Conservation (phyloP, 2,888 invertebrate species). For the Euzophera pinguis region DNA sequence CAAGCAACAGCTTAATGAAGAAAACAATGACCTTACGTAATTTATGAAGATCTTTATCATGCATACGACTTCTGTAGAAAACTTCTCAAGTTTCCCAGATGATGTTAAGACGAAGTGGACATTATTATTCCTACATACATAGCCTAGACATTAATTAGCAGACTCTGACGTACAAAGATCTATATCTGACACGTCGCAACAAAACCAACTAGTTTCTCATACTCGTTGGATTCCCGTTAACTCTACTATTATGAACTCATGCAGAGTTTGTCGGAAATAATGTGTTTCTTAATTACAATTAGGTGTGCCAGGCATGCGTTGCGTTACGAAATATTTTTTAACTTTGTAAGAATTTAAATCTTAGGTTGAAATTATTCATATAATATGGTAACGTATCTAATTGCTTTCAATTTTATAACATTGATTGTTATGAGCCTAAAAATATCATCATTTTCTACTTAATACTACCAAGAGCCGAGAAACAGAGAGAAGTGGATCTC, state of each 20-base stretch:
- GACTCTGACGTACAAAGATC: slow-evolving; percentile 28
- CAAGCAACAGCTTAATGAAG: too few relatives aligned
- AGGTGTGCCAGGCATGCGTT: neutral
- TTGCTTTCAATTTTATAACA: too few relatives aligned
- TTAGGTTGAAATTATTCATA: too few relatives aligned
- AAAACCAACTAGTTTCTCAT: slow-evolving; percentile 43
- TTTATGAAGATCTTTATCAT: neutral
- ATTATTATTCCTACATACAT: neutral
- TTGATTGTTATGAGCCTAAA: too few relatives aligned
- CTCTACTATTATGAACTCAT: neutral
- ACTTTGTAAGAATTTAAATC: too few relatives aligned
- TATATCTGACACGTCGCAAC: slow-evolving; percentile 44
- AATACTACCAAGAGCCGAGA: too few relatives aligned
- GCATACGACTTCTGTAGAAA: neutral
- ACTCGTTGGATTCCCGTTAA: slow-evolving; percentile 19
- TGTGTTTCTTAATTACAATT: neutral
- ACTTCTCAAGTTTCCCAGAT: slow-evolving; percentile 3
- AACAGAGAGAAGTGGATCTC: too few relatives aligned
- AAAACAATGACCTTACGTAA: neutral
- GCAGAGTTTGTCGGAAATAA: neutral
- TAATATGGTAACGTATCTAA: too few relatives aligned
- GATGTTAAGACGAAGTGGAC: neutral
- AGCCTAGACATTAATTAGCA: slow-evolving; percentile 12
- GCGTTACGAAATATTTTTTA: too few relatives aligned
- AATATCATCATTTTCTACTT: too few relatives aligned